Base-by-base conservation (phyloP, 2,888 invertebrate genomes). In the Drosophila setosimentum region DNA sequence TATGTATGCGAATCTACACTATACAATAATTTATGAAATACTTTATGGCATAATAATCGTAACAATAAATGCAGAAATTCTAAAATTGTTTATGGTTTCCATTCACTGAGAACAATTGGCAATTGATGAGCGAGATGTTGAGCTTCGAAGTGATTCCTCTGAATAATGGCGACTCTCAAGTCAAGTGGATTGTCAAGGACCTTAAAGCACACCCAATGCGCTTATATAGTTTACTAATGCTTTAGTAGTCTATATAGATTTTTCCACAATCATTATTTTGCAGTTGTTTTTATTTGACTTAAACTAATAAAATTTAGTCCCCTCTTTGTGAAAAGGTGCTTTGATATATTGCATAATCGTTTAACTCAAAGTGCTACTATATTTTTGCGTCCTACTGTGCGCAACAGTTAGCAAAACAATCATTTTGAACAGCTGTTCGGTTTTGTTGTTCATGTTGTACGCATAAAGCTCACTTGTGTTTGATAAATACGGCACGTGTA, bases 1-100 rank as follows among this genome's bases (percentile, higher is more conserved):
- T 58, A 75, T 64, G 57, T 61, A 64, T 45, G 71, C 59, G 51
- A 73, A 65, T 58, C 37, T 55, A 62, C 68, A 86, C 84, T 70
- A 75, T 63, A 86, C 74, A 83, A 83, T 78, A 86, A 82, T 75
- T 84, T 74, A 82, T 79, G 73, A 68, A 71, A 69, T 72, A 84
- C 80, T 80, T 84, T 85, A 80, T 80, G 63, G 67, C 80, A 80
- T 60, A 73, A 61, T 70, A 73, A 85, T 55, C 68, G 64, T 65
- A 80, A 71, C 55, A 68, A 76, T 87, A 85, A 78, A 78, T 68
- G 79, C 79, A 75, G 70, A 67, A 75, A 70, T 67, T 78, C 63
- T 62, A 58, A 53, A 69, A 60, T 11, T 29, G 11, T 45, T 21
- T 42, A 35, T 18, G 42, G 21, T 57, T 40, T 57, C 29, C 40